Percentiles rank a stretch among this genome's conserved stretches.
Evolutionary conservation across 1,140 invertebrate species (phyloP).

Genomic region (Listronotus bonariensis): DNA sequence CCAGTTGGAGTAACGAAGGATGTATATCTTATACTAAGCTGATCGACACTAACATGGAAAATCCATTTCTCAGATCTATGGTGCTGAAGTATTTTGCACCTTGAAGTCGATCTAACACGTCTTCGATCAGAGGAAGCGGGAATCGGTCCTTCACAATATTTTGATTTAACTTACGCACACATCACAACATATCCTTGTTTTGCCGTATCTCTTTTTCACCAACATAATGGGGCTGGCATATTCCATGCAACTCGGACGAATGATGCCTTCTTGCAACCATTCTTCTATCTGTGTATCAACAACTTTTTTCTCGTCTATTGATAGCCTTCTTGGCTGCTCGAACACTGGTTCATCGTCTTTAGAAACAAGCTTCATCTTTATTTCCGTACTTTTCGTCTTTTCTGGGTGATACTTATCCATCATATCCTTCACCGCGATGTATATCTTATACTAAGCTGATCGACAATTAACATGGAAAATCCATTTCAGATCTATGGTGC

Average conservation of each 20-base stretch:
- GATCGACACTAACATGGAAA: conserved; percentile 48
- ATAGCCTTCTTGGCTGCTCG: conserved; percentile 9
- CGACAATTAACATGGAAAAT: conserved; percentile 49
- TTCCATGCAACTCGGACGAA: conserved; percentile 49
- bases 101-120: conserved; percentile 39
- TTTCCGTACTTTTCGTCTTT: neutral
- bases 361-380: conserved; percentile 16
- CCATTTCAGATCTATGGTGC: conserved; percentile 50
- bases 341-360: conserved; percentile 39
- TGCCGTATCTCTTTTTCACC: conserved; percentile 47
- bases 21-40: conserved; percentile 44
- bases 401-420: neutral
- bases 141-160: conserved; percentile 47
- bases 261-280: conserved; percentile 34
- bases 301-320: conserved; percentile 22
- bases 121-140: conserved; percentile 45
- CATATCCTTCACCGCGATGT: no score
- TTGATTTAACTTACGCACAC: conserved; percentile 58
- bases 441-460: conserved; percentile 43
- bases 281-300: conserved; percentile 31
- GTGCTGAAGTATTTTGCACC: conserved; percentile 39
- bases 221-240: conserved; percentile 57
- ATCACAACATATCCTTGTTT: conserved; percentile 58
- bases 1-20: conserved; percentile 43
- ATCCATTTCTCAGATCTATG: conserved; percentile 51